phyloP scores from a whole-genome alignment of 2,888 invertebrate genomes.

The Cephonodes hylas region DNA sequence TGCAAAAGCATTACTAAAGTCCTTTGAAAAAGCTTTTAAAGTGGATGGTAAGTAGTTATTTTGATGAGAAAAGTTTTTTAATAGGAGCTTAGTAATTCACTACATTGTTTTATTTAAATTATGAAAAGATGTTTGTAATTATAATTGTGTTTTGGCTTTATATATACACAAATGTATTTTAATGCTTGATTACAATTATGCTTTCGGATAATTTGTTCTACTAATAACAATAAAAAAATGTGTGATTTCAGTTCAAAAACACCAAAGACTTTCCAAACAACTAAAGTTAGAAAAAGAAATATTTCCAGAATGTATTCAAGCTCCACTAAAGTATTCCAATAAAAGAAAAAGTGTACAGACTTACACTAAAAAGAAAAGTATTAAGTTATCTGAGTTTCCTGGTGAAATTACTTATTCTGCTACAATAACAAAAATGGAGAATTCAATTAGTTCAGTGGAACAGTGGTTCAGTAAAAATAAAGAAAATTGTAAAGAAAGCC shows the following conservation, averaged over 20 bases:
- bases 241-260: constrained; percentile 53
- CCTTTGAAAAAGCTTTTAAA: constrained; percentile 53
- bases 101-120: too few species aligned
- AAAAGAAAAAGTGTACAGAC: constrained; percentile 53
- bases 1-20: constrained; percentile 42
- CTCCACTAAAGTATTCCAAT: constrained; percentile 62
- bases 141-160: too few species aligned
- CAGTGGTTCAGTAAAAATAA: constrained; percentile 61
- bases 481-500: constrained; percentile 43
- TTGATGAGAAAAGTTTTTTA: not conserved
- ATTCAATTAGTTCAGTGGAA: constrained; percentile 50
- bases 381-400: constrained; percentile 37
- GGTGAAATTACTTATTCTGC: constrained; percentile 47
- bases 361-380: constrained; percentile 45
- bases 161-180: too few species aligned
- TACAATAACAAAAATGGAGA: constrained; percentile 48
- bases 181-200: too few species aligned
- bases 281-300: constrained; percentile 62
- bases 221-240: not conserved
- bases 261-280: constrained; percentile 55
- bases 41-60: constrained; percentile 49
- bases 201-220: too few species aligned
- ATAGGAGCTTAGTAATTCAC: not conserved
- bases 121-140: too few species aligned
- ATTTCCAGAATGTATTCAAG: constrained; percentile 73